A percentile compares a stretch with the other conserved stretches of the same genome.
phyloP scores from a whole-genome alignment of 2,888 invertebrate genomes.

The Agonopterix subpropinquella region DNA sequence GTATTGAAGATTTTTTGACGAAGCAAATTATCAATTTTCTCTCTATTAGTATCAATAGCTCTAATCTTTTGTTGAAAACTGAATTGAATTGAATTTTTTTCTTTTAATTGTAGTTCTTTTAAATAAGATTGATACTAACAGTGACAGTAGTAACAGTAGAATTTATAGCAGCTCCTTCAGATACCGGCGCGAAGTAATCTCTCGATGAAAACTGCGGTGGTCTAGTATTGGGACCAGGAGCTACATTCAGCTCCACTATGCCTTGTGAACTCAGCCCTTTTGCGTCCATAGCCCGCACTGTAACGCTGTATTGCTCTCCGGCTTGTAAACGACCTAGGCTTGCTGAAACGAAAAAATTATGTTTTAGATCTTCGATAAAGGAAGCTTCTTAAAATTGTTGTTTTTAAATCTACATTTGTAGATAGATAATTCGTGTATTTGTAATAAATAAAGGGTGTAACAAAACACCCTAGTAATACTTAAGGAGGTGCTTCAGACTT shows the following conservation, averaged over 20 bases:
- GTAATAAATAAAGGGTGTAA: too few relatives aligned
- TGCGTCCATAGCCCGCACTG: slow-evolving; percentile 87
- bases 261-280: slow-evolving; percentile 89
- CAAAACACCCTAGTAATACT: too few relatives aligned
- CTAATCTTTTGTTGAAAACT: too few relatives aligned
- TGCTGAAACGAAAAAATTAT: slow-evolving; percentile 52
- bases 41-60: too few relatives aligned
- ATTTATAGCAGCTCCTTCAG: slow-evolving; percentile 92
- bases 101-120: too few relatives aligned
- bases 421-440: too few relatives aligned
- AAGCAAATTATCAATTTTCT: too few relatives aligned
- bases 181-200: slow-evolving; percentile 91
- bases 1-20: too few relatives aligned
- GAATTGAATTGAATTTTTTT: too few relatives aligned
- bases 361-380: neutral
- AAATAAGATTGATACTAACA: slow-evolving; percentile 48
- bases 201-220: slow-evolving; percentile 88
- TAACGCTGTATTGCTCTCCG: slow-evolving; percentile 92
- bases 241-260: slow-evolving; percentile 89
- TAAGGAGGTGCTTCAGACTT: too few relatives aligned
- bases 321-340: slow-evolving; percentile 88
- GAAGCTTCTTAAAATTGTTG: too few relatives aligned
- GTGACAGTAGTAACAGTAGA: slow-evolving; percentile 88
- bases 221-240: slow-evolving; percentile 88
- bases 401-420: too few relatives aligned